These are phyloP conservation scores for Zosterops borbonicus DNA, from an alignment of 2,113 vertebrate genomes.

Conservation along the genomic window DNA sequence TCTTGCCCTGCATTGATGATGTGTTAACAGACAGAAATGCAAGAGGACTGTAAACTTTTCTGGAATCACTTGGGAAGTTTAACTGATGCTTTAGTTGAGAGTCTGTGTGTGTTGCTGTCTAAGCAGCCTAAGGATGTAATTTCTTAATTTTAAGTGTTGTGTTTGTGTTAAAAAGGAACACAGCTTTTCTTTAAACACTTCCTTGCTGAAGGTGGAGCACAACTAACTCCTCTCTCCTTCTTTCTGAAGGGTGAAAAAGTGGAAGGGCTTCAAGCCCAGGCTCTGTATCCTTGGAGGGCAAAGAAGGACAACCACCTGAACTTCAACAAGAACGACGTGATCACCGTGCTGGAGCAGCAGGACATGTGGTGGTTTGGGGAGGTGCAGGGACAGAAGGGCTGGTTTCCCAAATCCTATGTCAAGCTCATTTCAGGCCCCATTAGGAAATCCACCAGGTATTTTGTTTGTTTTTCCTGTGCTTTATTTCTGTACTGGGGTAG, in stretches of 20 bases:
- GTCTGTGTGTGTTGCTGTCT: neutral
- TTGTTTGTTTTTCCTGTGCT: neutral
- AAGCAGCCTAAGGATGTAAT: neutral
- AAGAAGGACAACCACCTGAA: conserved; percentile 99
- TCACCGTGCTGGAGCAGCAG: conserved; percentile 97
- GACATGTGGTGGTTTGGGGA: conserved; percentile 99
- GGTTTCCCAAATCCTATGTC: conserved; percentile 99
- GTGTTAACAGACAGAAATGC: neutral
- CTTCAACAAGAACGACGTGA: conserved; percentile 97
- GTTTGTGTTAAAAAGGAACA: too few species aligned
- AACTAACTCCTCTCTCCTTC: neutral
- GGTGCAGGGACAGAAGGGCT: conserved; percentile 96
- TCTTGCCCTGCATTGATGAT: neutral
- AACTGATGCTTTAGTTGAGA: neutral
- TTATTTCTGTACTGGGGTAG: neutral
- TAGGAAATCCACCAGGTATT: conserved; percentile 86
- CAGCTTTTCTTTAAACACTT: neutral
- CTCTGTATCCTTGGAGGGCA: conserved; percentile 95
- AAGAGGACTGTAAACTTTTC: neutral
- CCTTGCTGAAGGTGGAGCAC: neutral
- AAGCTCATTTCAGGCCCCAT: conserved; percentile 94
- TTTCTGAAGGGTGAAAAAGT: conserved; percentile 90
- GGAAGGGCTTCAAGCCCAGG: conserved; percentile 95
- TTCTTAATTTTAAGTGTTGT: neutral
- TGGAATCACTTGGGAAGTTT: neutral